Conservation (phyloP, 2,113 vertebrate species). For the Rhinolophus ferrumequinum region DNA sequence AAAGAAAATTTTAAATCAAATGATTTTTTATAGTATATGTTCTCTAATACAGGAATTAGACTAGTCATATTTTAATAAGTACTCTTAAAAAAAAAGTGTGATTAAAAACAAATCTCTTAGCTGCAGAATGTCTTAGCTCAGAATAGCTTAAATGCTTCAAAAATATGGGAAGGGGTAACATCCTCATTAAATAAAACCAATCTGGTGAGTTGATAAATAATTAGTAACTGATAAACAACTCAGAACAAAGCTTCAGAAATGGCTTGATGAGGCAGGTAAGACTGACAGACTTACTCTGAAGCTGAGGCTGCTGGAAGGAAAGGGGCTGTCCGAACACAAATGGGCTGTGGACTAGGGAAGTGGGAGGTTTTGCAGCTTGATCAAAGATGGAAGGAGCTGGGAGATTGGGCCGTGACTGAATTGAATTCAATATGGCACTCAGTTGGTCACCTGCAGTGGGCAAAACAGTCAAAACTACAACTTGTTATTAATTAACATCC, state of each 20-base stretch:
- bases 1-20: slow-evolving; percentile 24
- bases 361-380: slow-evolving; percentile 99
- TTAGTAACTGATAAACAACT: slow-evolving; percentile 80
- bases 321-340: slow-evolving; percentile 99
- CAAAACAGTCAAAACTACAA: slow-evolving; percentile 99
- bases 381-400: slow-evolving; percentile 99
- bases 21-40: slow-evolving; percentile 26
- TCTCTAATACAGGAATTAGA: slow-evolving; percentile 49
- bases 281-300: slow-evolving; percentile 99
- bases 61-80: slow-evolving; percentile 45
- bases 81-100: slow-evolving; percentile 36
- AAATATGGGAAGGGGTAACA: slow-evolving; percentile 78
- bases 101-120: slow-evolving; percentile 65
- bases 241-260: slow-evolving; percentile 86
- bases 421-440: slow-evolving; percentile 99
- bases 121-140: slow-evolving; percentile 71
- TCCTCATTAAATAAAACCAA: slow-evolving; percentile 72
- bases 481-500: slow-evolving; percentile 90
- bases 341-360: slow-evolving; percentile 99
- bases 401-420: slow-evolving; percentile 99
- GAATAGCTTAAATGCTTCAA: slow-evolving; percentile 77
- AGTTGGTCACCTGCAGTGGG: slow-evolving; percentile 99
- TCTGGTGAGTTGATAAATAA: slow-evolving; percentile 77
- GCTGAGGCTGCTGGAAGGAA: slow-evolving; percentile 99
- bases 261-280: slow-evolving; percentile 88